These are phyloP conservation scores for Baryphthengus martii DNA, from an alignment of 2,113 vertebrate genomes.

Conservation along the genomic window DNA sequence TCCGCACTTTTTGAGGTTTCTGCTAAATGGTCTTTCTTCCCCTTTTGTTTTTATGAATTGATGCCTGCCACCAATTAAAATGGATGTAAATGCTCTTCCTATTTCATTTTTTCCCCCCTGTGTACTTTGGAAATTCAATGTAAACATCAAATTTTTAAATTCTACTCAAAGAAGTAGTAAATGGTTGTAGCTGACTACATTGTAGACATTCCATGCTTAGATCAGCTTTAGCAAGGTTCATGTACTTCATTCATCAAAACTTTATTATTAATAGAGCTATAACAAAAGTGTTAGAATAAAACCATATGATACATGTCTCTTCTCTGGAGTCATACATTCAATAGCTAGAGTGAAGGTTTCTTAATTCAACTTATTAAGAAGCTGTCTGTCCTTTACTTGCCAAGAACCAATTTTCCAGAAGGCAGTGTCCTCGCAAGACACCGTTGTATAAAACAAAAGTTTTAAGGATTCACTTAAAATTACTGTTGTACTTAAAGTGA, in stretches of 20 bases:
- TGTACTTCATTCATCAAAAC: slow-evolving; percentile 34
- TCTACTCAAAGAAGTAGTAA: slow-evolving; percentile 21
- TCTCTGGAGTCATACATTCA: slow-evolving; percentile 53
- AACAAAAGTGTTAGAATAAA: slow-evolving; percentile 56
- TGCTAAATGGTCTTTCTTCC: slow-evolving; percentile 59
- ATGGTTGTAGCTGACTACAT: slow-evolving; percentile 30
- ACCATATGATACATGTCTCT: slow-evolving; percentile 22
- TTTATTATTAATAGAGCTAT: slow-evolving; percentile 46
- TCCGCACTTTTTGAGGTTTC: slow-evolving; percentile 69
- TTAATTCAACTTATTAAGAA: not conserved
- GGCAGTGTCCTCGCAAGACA: not conserved
- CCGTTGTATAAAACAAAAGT: not conserved
- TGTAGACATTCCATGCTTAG: slow-evolving; percentile 36
- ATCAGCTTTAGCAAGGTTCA: slow-evolving; percentile 45
- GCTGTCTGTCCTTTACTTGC: not conserved
- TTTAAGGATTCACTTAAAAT: not conserved
- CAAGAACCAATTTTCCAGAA: not conserved
- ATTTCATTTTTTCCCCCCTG: not conserved
- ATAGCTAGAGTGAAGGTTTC: not conserved
- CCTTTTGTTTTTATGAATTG: slow-evolving; percentile 56
- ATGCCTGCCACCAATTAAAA: slow-evolving; percentile 70
- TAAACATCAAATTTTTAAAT: slow-evolving; percentile 46
- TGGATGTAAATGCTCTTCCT: slow-evolving; percentile 65
- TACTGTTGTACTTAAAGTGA: not conserved
- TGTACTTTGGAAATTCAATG: slow-evolving; percentile 62